These are phyloP conservation scores for Austrofundulus limnaeus DNA, from an alignment of 2,113 vertebrate species.

Conservation along the genomic window DNA sequence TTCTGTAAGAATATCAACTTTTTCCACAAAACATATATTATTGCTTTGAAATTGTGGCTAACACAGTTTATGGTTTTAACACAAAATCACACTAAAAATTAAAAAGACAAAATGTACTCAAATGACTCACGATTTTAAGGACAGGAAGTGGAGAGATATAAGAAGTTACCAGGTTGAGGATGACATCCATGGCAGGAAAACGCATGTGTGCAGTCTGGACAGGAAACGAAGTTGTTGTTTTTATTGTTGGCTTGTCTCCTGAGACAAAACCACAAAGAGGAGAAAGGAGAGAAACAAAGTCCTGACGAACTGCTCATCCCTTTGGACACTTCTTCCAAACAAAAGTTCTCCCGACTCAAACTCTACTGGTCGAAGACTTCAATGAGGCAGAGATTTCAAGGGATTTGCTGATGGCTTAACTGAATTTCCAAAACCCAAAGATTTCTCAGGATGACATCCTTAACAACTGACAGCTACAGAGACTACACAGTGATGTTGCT, in stretches of 20 bases:
- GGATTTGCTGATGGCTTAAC: conserved; percentile 22
- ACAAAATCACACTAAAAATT: not conserved
- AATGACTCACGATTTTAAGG: conserved; percentile 69
- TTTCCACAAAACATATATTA: not conserved
- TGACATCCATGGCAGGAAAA: conserved; percentile 72
- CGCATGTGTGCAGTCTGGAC: conserved; percentile 29
- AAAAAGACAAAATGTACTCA: not conserved
- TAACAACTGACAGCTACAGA: conserved; percentile 18
- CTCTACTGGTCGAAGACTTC: conserved; percentile 31
- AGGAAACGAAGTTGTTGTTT: conserved; percentile 27
- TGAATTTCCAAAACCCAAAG: conserved; percentile 45
- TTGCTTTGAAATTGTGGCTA: conserved; percentile 2
- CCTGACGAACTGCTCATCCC: conserved; percentile 34
- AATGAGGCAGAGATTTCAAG: not conserved
- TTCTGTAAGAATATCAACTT: not conserved
- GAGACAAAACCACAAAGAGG: too few species aligned
- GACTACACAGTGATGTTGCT: conserved; percentile 19
- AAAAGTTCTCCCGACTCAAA: conserved; percentile 43
- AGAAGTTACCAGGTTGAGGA: conserved; percentile 78
- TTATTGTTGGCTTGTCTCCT: too few species aligned
- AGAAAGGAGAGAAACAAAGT: conserved; percentile 9
- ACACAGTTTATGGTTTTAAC: conserved; percentile 7
- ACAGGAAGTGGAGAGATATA: conserved; percentile 63
- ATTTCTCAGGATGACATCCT: conserved; percentile 17
- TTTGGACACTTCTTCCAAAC: conserved; percentile 33